phyloP scores from a whole-genome alignment of 37 sponge, comb jelly and placozoan genomes.

The Crambe crambe region DNA sequence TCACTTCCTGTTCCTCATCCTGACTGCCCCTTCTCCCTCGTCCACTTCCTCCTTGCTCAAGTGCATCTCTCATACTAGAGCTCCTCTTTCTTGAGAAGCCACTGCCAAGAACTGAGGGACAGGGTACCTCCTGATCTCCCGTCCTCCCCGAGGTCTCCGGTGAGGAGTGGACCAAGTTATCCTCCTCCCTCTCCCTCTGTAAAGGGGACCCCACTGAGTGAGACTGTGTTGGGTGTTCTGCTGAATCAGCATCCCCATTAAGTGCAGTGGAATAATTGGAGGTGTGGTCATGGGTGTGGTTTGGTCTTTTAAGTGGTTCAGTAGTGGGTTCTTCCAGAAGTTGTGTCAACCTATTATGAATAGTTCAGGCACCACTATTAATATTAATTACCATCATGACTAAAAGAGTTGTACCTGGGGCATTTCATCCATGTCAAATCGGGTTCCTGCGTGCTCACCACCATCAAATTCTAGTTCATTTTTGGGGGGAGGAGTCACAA shows the following conservation, averaged over 20 bases:
- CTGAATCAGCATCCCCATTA: background rate
- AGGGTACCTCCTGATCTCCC: background rate
- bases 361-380: background rate
- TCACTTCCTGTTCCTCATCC: constrained; percentile 11
- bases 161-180: background rate
- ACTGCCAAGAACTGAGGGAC: background rate
- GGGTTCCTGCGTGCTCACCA: constrained; percentile 62
- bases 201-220: background rate
- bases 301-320: background rate
- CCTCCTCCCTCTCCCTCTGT: background rate
- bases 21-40: background rate
- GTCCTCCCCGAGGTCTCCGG: background rate
- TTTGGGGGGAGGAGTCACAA: background rate
- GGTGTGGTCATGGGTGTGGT: constrained; percentile 6
- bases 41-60: background rate
- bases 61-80: constrained; percentile 18
- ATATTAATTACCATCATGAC: too few species aligned
- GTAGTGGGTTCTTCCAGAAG: constrained; percentile 28
- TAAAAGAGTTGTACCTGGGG: constrained; percentile 45
- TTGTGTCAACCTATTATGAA: constrained; percentile 9
- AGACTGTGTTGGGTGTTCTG: background rate
- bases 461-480: constrained; percentile 47
- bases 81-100: constrained; percentile 5
- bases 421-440: constrained; percentile 73
- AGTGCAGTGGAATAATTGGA: background rate